Evolutionary conservation across 2,113 vertebrate genomes (phyloP), one percentile per base, ranked within the genome.

Genomic region (Rhynchomys soricoides): DNA sequence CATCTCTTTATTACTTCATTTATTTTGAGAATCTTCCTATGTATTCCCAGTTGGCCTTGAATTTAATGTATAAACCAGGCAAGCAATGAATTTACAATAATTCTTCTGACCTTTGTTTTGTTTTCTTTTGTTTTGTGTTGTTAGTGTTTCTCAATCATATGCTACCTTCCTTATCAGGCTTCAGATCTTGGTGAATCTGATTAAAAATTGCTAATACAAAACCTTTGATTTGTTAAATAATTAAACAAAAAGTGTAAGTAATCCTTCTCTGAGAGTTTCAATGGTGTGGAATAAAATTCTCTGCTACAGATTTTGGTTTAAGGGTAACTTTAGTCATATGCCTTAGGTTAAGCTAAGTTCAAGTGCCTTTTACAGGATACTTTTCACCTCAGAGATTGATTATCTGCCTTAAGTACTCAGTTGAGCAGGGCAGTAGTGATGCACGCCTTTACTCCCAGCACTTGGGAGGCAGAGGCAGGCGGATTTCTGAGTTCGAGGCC

Each of bases 401-500:
- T 19, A 50, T 57, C 7, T 52, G 16, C 5, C 52, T 0, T 45
- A 73, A 71, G 43, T 29, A 64, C 37, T 82, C 6, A 26, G 0
- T 37, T 22, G 68, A 12, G 16, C n/a, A n/a, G n/a, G n/a, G n/a
- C n/a, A n/a, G n/a, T n/a, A n/a, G n/a, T n/a, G n/a, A n/a, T n/a
- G n/a, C n/a, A n/a, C n/a, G n/a, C n/a, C n/a, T n/a, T n/a, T n/a
- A n/a, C n/a, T n/a, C n/a, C n/a, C n/a, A n/a, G n/a, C n/a, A n/a
- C n/a, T n/a, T n/a, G n/a, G n/a, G n/a, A n/a, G n/a, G n/a, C n/a
- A n/a, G n/a, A n/a, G n/a, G n/a, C n/a, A n/a, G n/a, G n/a, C n/a
- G n/a, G n/a, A n/a, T n/a, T n/a, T n/a, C n/a, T n/a, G n/a, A n/a
- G n/a, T n/a, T n/a, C n/a, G n/a, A n/a, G n/a, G n/a, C n/a, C n/a